Evolutionary conservation across 2,888 invertebrate genomes (phyloP), one percentile per base, ranked within the genome.

Genomic region (Dromius quadrimaculatus): DNA sequence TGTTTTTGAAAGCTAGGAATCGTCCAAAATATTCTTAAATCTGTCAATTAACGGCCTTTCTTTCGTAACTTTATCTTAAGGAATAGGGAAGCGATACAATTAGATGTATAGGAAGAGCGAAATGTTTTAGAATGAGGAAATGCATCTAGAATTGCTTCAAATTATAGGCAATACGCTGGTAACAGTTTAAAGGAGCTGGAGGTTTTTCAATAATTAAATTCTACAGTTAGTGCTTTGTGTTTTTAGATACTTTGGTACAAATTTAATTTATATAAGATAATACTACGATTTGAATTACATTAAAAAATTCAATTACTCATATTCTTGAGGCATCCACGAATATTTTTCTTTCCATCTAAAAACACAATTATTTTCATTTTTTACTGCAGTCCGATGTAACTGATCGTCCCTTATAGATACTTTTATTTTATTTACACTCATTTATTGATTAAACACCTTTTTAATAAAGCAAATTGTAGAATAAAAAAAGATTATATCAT

Each of bases 311-410:
- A 23, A 15, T 45, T 45, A 63, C 45, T 23, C 20, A 63, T 63
- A 63, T 63, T 45, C 63, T 4, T 8, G 3, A 8, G 45, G 15
- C 15, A 63, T 2, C 63, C 63, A 63, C 9, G 20, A 17, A 20
- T 45, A 63, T 63, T 15, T 45, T 3, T 32, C 23, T 17, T 43
- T 63, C 63, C 63, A 63, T 28, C 15, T 17, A 9, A 45, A 23
- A 41, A 23, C 23, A 17, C 19, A 13, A n/a, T 43, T 63, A 4
- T 63, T 45, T 23, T 28, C 20, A 43, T 63, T 43, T 63, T 63
- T 20, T 15, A 43, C 15, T 11, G 47, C 47, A 22, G 47, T 47
- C 20, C 20, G 19, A 47, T 20, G 20, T 9, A 47, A 11, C 19
- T 47, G 47, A 20, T 47, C 47, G 2, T 20, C n/a, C 20, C 11